Evolutionary conservation across 2,888 invertebrate genomes (phyloP).

Genomic region (Aplocera efformata): DNA sequence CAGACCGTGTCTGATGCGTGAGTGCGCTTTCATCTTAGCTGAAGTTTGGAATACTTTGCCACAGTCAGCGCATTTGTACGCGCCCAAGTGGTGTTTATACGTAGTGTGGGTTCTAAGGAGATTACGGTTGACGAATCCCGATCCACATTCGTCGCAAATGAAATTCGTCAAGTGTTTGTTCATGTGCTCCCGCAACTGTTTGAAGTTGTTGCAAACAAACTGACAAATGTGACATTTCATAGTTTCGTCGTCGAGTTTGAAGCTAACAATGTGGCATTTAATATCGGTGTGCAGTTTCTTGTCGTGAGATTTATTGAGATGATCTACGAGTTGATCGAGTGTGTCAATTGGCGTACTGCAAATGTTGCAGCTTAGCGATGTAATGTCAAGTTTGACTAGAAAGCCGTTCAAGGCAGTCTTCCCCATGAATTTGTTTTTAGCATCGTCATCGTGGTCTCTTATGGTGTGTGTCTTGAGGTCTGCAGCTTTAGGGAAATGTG

Average conservation of each 20-base stretch:
- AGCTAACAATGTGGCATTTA: constrained; percentile 43
- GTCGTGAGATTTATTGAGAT: constrained; percentile 37
- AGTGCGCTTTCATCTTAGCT: constrained; percentile 5
- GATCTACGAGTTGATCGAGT: constrained; percentile 36
- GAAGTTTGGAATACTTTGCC: constrained; percentile 7
- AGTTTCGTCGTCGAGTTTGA: constrained; percentile 39
- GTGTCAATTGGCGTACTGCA: constrained; percentile 33
- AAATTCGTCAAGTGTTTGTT: constrained; percentile 48
- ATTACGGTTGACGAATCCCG: constrained; percentile 46
- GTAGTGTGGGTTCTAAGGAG: constrained; percentile 33
- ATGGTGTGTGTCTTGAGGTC: constrained; percentile 48
- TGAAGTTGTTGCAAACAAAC: constrained; percentile 40
- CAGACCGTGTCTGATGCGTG: constrained; percentile 2
- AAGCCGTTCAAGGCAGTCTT: constrained; percentile 13
- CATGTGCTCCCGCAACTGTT: constrained; percentile 49
- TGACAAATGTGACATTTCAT: constrained; percentile 44
- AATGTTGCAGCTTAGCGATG: constrained; percentile 45
- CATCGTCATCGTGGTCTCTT: constrained; percentile 18
- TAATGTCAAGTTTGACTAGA: constrained; percentile 55
- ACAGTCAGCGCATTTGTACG: constrained; percentile 18
- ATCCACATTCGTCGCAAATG: constrained; percentile 45
- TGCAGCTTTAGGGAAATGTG: constrained; percentile 38
- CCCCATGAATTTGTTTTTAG: constrained; percentile 18
- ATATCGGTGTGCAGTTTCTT: constrained; percentile 37
- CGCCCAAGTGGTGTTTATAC: not conserved